Conservation (phyloP, 92 coral and sea anemone genomes). For the Desmophyllum pertusum region DNA sequence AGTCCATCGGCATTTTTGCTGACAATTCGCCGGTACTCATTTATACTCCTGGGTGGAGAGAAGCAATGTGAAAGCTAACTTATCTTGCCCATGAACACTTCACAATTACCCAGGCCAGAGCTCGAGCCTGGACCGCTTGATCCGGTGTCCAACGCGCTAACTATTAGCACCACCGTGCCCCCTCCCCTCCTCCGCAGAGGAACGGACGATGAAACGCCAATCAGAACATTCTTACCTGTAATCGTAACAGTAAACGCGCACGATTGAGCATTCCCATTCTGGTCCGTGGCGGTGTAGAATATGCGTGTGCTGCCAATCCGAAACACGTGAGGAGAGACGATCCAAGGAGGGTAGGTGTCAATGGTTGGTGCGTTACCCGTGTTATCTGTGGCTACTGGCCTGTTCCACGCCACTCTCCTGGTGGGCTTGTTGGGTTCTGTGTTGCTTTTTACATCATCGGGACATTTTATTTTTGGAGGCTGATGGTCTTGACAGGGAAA, state of each 20-base stretch:
- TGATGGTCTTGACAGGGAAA: constrained; percentile 52
- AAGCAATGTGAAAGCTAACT: no score
- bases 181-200: no score
- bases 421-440: constrained; percentile 80
- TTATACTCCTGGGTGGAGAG: no score
- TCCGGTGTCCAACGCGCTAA: no score
- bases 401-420: constrained; percentile 63
- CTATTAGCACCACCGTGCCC: no score
- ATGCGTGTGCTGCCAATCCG: constrained; percentile 74
- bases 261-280: constrained; percentile 68
- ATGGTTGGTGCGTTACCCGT: constrained; percentile 70
- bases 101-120: no score
- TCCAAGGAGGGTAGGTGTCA: constrained; percentile 51
- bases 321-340: constrained; percentile 77
- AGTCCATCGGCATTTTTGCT: no score
- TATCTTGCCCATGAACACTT: no score
- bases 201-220: no score
- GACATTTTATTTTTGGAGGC: constrained; percentile 83
- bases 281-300: constrained; percentile 77
- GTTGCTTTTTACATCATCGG: constrained; percentile 50
- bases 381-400: constrained; percentile 72
- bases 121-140: no score
- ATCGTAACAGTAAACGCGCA: constrained; percentile 77
- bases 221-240: constrained; percentile 40
- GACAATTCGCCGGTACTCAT: no score